A percentile compares a stretch with the other conserved stretches of the same genome.
Conservation (phyloP, 1,140 invertebrate species). For the Euglossa dilemma region DNA sequence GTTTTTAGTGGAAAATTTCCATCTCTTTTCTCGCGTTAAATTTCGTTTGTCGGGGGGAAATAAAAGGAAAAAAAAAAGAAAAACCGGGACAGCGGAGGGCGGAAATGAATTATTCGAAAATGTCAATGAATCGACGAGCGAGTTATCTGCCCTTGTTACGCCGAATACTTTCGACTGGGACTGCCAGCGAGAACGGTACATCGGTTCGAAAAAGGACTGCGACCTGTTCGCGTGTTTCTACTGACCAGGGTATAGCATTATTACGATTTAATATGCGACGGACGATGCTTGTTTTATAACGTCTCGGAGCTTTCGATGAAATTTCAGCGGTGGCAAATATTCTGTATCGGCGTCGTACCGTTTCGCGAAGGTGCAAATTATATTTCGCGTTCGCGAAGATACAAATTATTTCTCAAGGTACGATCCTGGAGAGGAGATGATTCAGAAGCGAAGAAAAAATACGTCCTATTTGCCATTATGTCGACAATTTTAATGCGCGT, state of each 20-base stretch:
- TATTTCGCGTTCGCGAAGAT: not conserved
- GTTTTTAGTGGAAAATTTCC: not conserved
- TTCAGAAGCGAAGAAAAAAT: not conserved
- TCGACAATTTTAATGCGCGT: constrained; percentile 25
- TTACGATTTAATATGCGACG: constrained; percentile 34
- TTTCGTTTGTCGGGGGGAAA: too few relatives aligned
- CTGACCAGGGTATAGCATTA: not conserved
- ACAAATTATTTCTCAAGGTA: not conserved
- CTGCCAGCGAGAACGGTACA: constrained; percentile 56
- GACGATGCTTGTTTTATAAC: not conserved
- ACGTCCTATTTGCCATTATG: not conserved
- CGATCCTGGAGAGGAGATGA: not conserved
- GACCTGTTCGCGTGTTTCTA: constrained; percentile 27
- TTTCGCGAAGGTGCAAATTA: too few relatives aligned
- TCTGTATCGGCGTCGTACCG: not conserved
- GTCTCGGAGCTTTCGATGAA: not conserved
- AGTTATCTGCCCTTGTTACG: constrained; percentile 70
- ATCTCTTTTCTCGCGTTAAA: not conserved
- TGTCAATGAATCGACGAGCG: constrained; percentile 68
- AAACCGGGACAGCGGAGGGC: not conserved
- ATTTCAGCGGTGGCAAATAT: not conserved
- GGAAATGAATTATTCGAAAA: constrained; percentile 61
- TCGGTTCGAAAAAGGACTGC: constrained; percentile 50
- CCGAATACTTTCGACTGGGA: constrained; percentile 71
- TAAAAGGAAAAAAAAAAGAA: too few relatives aligned